Conservation (phyloP, 1,140 invertebrate genomes). For the Homarus americanus region DNA sequence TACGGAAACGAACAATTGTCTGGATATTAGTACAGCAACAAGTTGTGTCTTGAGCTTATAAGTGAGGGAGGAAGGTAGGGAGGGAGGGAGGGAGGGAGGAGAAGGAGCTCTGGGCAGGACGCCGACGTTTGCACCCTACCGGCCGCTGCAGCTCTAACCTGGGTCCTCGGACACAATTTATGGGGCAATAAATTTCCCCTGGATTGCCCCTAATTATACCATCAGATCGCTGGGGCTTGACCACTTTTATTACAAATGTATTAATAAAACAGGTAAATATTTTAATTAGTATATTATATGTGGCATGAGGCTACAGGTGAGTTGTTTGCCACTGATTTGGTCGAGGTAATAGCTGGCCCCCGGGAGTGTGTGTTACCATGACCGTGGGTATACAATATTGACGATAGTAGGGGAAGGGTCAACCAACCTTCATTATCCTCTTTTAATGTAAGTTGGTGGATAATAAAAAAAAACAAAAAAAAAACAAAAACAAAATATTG, state of each 20-base stretch:
- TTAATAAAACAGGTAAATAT: slow-evolving; percentile 35
- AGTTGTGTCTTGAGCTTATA: too few relatives aligned
- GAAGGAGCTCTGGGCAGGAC: not conserved
- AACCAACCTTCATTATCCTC: not conserved
- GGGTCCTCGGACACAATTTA: slow-evolving; percentile 6
- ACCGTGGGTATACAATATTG: not conserved
- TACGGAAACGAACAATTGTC: too few relatives aligned
- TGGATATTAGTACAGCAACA: too few relatives aligned
- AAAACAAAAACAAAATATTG: too few relatives aligned
- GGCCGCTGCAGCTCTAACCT: slow-evolving; percentile 1
- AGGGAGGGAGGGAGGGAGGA: too few relatives aligned
- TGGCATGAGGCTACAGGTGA: not conserved
- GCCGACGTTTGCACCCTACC: not conserved
- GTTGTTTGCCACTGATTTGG: slow-evolving; percentile 6
- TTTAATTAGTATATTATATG: slow-evolving; percentile 5
- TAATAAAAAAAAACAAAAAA: too few relatives aligned
- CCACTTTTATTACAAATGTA: slow-evolving; percentile 46
- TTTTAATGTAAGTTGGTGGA: not conserved
- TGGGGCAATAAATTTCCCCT: slow-evolving; percentile 13
- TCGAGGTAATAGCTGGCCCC: not conserved
- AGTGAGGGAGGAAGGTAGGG: too few relatives aligned
- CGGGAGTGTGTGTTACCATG: not conserved
- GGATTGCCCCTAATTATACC: slow-evolving; percentile 36
- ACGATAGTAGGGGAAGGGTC: not conserved
- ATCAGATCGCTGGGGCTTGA: slow-evolving; percentile 27